Conservation (phyloP, 2,113 vertebrate species). For the Chunga burmeisteri region DNA sequence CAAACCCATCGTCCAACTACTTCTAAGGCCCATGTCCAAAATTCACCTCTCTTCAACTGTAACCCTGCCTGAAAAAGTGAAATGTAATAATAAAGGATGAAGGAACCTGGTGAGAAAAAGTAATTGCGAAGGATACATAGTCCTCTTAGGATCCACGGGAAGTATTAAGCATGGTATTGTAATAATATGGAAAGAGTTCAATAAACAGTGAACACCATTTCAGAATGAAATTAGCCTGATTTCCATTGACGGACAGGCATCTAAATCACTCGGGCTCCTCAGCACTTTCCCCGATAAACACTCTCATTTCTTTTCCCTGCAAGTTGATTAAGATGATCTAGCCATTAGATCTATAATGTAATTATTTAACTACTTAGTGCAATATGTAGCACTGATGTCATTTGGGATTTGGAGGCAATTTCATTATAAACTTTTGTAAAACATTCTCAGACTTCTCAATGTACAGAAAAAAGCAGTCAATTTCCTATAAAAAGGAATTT, state of each 20-base stretch:
- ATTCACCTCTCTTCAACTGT: not conserved
- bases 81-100: not conserved
- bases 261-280: not conserved
- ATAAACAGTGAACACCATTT: not conserved
- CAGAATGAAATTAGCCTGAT: not conserved
- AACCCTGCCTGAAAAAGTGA: not conserved
- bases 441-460: not conserved
- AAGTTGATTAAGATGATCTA: not conserved
- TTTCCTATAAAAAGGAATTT: not conserved
- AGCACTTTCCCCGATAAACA: not conserved
- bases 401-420: slow-evolving; percentile 1
- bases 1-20: not conserved
- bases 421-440: not conserved
- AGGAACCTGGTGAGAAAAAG: not conserved
- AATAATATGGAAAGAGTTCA: not conserved
- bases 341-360: not conserved
- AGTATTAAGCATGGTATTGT: not conserved
- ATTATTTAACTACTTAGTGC: not conserved
- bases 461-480: not conserved
- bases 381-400: not conserved
- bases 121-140: not conserved
- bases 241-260: not conserved
- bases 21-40: not conserved
- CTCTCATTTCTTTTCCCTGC: not conserved
- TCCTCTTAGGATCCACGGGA: not conserved